Evolutionary conservation across 2,113 vertebrate species (phyloP).

Genomic region (Ameiurus melas): DNA sequence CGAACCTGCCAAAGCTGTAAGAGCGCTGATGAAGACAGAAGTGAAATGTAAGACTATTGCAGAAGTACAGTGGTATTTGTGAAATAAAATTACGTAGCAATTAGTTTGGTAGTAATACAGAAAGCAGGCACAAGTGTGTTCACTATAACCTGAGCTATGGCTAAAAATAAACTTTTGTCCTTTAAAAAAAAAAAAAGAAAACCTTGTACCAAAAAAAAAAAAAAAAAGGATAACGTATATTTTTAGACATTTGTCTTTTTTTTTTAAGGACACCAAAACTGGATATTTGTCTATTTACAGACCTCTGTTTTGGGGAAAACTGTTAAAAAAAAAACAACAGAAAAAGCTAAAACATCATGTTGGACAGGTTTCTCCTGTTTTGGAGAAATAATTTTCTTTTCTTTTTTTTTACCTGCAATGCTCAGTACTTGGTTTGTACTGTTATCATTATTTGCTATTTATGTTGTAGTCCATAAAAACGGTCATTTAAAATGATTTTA

Average conservation of each 20-base stretch:
- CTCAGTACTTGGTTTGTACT: not conserved
- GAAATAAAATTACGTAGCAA: not conserved
- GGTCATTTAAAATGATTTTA: not conserved
- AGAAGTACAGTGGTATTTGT: not conserved
- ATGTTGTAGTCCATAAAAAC: not conserved
- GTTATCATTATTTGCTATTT: not conserved
- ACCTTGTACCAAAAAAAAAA: not conserved
- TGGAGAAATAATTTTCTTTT: not conserved
- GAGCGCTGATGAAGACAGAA: slow-evolving; percentile 69
- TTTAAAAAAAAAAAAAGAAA: not conserved
- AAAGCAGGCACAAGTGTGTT: not conserved
- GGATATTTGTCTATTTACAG: not conserved
- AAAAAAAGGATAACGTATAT: not conserved
- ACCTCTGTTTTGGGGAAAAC: not conserved
- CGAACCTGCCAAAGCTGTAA: slow-evolving; percentile 78
- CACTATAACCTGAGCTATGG: not conserved
- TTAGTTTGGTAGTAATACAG: not conserved
- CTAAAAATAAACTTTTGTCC: not conserved
- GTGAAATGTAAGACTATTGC: slow-evolving; percentile 40
- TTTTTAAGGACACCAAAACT: not conserved
- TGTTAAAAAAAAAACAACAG: not conserved
- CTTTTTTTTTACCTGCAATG: not conserved
- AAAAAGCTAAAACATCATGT: not conserved
- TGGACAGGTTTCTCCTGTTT: not conserved
- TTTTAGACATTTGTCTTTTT: not conserved